Evolutionary conservation across 2,113 vertebrate species (phyloP).

Genomic region (Mormoops blainvillei): DNA sequence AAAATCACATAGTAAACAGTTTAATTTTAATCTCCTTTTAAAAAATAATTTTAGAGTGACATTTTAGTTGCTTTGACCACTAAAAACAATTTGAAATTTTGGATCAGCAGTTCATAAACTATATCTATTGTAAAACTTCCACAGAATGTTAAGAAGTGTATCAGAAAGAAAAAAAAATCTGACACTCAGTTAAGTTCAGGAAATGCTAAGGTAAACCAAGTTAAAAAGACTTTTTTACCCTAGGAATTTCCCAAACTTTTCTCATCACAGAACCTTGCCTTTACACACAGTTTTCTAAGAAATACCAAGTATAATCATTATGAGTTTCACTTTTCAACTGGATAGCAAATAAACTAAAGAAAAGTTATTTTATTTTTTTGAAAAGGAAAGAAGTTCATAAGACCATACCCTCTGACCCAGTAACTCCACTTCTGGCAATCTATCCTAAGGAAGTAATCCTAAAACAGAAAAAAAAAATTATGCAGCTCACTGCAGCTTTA

Average conservation of each 20-base stretch:
- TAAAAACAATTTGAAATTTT: conserved; percentile 32
- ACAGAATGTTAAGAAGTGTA: not conserved
- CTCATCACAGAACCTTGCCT: not conserved
- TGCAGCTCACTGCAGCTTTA: conserved; percentile 40
- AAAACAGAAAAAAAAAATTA: conserved; percentile 58
- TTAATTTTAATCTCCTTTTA: conserved; percentile 25
- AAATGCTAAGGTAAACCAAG: conserved; percentile 5
- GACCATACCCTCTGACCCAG: conserved; percentile 69
- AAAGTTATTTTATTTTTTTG: not conserved
- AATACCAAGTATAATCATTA: not conserved
- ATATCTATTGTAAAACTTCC: not conserved
- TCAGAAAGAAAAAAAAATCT: conserved; percentile 2
- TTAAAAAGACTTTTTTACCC: not conserved
- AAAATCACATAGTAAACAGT: not conserved
- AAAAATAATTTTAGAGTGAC: conserved; percentile 38
- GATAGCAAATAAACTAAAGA: not conserved
- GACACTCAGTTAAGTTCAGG: not conserved
- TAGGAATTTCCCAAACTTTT: conserved; percentile 20
- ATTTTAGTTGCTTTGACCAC: conserved; percentile 22
- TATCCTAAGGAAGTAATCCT: conserved; percentile 67
- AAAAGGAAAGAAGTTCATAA: not conserved
- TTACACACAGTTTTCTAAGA: not conserved
- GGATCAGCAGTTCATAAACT: not conserved
- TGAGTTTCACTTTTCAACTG: not conserved
- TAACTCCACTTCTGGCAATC: conserved; percentile 67